Evolutionary conservation across 2,113 vertebrate genomes (phyloP).

Genomic region (Trichechus manatus): DNA sequence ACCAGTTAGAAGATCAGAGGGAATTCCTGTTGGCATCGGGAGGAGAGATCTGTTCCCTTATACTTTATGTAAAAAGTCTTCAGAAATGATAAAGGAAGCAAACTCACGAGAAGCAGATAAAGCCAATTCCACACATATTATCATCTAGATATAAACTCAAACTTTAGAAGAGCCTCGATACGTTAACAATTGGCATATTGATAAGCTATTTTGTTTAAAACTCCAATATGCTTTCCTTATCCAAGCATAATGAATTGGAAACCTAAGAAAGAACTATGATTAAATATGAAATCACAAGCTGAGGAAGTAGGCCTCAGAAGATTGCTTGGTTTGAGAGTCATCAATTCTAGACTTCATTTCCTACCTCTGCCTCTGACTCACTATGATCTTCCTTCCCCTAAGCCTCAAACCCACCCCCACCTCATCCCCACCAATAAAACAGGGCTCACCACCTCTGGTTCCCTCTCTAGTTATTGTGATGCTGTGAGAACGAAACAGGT

Average conservation of each 20-base stretch:
- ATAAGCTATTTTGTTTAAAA: slow-evolving; percentile 59
- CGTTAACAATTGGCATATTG: background rate
- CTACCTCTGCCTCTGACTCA: slow-evolving; percentile 73
- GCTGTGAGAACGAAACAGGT: slow-evolving; percentile 47
- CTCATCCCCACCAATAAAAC: slow-evolving; percentile 56
- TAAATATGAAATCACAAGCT: slow-evolving; percentile 73
- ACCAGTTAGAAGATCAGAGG: slow-evolving; percentile 9
- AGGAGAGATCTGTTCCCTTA: background rate
- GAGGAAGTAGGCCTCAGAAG: slow-evolving; percentile 63
- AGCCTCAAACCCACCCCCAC: background rate
- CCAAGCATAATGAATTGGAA: slow-evolving; percentile 63
- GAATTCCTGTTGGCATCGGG: background rate
- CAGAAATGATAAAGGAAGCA: slow-evolving; percentile 34
- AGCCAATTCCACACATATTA: background rate
- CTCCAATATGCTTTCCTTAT: slow-evolving; percentile 51
- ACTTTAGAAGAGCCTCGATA: background rate
- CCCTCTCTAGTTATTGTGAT: slow-evolving; percentile 45
- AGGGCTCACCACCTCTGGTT: slow-evolving; percentile 30
- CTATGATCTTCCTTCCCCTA: background rate
- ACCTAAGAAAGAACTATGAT: slow-evolving; percentile 70
- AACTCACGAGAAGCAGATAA: background rate
- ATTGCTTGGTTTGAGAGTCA: slow-evolving; percentile 65
- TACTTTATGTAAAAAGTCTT: slow-evolving; percentile 29
- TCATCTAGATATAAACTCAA: background rate
- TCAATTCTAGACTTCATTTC: slow-evolving; percentile 25